Percentiles rank a stretch among this genome's conserved stretches.
These are phyloP conservation scores for Oceanodroma tethys DNA, from an alignment of 2,113 vertebrate species.

Conservation along the genomic window DNA sequence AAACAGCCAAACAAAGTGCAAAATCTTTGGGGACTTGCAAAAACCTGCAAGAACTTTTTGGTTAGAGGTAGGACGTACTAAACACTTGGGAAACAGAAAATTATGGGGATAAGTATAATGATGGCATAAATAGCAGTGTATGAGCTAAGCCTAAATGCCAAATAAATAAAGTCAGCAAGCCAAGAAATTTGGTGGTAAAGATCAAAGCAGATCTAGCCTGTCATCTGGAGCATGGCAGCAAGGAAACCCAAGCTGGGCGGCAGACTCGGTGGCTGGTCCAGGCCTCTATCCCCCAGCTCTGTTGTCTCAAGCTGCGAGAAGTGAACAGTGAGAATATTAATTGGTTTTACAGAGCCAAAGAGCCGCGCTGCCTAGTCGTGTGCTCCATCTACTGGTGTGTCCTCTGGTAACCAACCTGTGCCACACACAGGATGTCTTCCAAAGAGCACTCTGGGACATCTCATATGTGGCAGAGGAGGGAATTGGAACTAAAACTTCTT, in stretches of 20 bases:
- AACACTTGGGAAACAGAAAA: background rate
- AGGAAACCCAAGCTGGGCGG: background rate
- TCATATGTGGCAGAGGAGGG: background rate
- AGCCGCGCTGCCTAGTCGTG: accelerated
- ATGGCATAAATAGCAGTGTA: background rate
- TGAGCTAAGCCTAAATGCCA: background rate
- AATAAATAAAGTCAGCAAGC: background rate
- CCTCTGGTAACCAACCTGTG: background rate
- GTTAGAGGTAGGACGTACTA: background rate
- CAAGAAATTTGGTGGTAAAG: background rate
- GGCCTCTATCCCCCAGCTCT: background rate
- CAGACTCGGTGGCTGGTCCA: background rate
- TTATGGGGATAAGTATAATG: background rate
- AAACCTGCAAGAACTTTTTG: background rate
- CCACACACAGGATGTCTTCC: background rate
- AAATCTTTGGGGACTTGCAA: background rate
- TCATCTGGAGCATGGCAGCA: background rate
- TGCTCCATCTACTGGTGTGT: background rate
- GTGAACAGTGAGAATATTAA: background rate
- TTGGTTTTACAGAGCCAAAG: background rate
- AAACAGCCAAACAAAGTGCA: background rate
- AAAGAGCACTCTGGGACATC: background rate
- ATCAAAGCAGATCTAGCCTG: background rate
- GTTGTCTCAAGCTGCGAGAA: background rate
- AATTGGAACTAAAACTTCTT: background rate